Conservation (phyloP, 2,113 vertebrate species). For the Cichladusa arquata region DNA sequence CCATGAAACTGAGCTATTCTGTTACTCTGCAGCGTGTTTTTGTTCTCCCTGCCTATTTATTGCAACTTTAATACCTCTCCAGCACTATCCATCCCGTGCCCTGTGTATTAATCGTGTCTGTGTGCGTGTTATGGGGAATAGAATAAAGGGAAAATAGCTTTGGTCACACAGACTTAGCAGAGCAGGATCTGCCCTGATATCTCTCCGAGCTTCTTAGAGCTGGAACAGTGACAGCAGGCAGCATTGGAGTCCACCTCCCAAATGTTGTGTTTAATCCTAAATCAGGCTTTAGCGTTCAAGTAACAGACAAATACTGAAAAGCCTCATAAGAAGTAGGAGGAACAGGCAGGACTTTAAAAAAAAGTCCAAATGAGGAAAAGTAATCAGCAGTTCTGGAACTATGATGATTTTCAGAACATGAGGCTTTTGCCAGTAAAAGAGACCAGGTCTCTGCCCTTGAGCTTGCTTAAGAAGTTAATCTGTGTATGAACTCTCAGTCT, state of each 20-base stretch:
- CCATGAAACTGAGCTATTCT: not conserved
- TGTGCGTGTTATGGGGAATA: not conserved
- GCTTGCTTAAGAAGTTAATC: slow-evolving; percentile 1
- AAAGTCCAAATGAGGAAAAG: not conserved
- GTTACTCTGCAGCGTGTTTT: not conserved
- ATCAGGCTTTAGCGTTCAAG: not conserved
- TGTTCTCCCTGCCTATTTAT: not conserved
- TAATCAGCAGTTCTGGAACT: not conserved
- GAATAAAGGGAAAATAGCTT: not conserved
- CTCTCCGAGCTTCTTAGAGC: not conserved
- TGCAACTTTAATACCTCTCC: not conserved
- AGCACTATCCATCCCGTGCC: not conserved
- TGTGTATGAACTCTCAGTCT: not conserved
- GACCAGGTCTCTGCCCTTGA: not conserved
- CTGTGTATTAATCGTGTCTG: not conserved
- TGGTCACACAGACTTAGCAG: not conserved
- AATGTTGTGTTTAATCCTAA: slow-evolving; percentile 30
- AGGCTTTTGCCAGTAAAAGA: not conserved
- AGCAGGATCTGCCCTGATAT: not conserved
- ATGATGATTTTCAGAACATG: not conserved
- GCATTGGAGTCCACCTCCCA: not conserved
- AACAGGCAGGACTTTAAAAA: not conserved
- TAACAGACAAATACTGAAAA: slow-evolving; percentile 11
- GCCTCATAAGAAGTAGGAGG: not conserved
- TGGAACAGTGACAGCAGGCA: slow-evolving; percentile 13